Conservation (phyloP, 2,797 vertebrate genomes). For the Tangara arthus region DNA sequence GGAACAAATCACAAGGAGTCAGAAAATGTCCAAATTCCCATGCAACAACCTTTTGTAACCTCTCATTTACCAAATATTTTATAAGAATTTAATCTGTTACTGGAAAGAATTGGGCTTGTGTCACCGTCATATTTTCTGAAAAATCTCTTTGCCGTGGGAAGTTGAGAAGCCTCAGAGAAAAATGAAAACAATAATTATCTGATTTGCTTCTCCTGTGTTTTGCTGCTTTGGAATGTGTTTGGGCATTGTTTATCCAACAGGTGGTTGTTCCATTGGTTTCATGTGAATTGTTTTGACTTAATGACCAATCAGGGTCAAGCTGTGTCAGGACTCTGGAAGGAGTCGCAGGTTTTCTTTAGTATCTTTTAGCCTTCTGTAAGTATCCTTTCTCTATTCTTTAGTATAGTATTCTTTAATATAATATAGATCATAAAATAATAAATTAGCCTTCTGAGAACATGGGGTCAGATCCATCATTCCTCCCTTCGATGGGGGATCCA, state of each 20-base stretch:
- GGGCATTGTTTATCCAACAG: too few species aligned
- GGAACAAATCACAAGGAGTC: not conserved
- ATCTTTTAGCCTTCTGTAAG: not conserved
- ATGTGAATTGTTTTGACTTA: not conserved
- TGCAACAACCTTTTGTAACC: not conserved
- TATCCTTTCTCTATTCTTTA: not conserved
- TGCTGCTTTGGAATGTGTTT: not conserved
- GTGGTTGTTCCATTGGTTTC: not conserved
- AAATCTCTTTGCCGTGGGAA: not conserved
- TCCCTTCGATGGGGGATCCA: not conserved
- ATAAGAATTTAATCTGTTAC: not conserved
- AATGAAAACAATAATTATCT: not conserved
- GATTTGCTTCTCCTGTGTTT: not conserved
- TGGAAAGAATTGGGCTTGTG: not conserved
- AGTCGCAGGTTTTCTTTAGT: not conserved
- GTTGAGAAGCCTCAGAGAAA: not conserved
- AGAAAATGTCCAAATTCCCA: not conserved
- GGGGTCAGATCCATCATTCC: not conserved
- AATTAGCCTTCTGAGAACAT: not conserved
- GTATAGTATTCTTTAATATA: not conserved
- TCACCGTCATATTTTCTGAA: not conserved
- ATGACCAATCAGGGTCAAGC: not conserved
- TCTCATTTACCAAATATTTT: not conserved
- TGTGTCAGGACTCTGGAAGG: not conserved
- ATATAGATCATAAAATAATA: not conserved